Evolutionary conservation across 2,113 vertebrate species (phyloP).

Genomic region (Chauna torquata): DNA sequence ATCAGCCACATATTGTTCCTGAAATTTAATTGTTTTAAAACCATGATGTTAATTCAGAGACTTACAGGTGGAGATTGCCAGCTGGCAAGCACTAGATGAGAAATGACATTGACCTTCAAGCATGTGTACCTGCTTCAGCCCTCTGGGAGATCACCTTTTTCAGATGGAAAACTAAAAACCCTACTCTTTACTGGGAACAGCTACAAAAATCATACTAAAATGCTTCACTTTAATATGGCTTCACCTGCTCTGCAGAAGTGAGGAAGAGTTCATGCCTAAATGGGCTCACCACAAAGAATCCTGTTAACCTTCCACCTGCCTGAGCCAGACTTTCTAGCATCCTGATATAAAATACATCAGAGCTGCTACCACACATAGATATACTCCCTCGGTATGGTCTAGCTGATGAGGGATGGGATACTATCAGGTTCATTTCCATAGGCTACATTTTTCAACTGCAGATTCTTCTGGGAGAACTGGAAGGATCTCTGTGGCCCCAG

Average conservation of each 20-base stretch:
- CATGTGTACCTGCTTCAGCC: neutral
- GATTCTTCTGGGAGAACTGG: neutral
- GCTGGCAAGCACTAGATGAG: slow-evolving; percentile 2
- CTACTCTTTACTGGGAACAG: neutral
- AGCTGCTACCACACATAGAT: neutral
- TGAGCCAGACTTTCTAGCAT: neutral
- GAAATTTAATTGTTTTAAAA: slow-evolving; percentile 59
- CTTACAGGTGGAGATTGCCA: slow-evolving; percentile 33
- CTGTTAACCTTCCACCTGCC: neutral
- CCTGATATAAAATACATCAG: neutral
- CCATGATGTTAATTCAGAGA: slow-evolving; percentile 22
- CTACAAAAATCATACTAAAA: neutral
- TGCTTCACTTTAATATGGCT: neutral
- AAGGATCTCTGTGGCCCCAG: neutral
- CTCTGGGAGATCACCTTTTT: neutral
- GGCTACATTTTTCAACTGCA: neutral
- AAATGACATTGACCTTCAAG: slow-evolving; percentile 33
- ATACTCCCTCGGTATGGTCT: too few relatives aligned
- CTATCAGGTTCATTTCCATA: neutral
- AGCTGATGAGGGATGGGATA: neutral
- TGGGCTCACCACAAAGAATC: neutral
- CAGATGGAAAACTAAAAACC: neutral
- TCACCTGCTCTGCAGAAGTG: neutral
- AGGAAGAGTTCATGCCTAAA: neutral
- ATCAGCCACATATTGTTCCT: slow-evolving; percentile 54